phyloP scores from a whole-genome alignment of 1,140 invertebrate genomes.

The Heterodera carotae region DNA sequence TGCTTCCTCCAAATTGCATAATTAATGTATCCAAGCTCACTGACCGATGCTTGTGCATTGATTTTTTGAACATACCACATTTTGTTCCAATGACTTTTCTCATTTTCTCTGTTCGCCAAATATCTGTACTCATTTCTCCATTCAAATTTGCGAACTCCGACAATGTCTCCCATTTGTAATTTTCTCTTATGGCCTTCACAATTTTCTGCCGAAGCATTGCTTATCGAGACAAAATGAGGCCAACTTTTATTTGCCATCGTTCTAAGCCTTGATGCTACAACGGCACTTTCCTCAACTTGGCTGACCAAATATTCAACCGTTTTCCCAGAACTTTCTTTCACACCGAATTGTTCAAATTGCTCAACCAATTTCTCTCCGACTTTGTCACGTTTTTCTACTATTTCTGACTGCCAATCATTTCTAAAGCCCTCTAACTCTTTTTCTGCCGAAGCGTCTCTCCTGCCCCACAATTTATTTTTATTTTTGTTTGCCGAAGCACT shows the following conservation, averaged over 20 bases:
- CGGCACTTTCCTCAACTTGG: neutral
- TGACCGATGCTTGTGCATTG: neutral
- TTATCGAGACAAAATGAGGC: neutral
- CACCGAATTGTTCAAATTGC: neutral
- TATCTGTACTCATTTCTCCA: neutral
- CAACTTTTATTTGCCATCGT: neutral
- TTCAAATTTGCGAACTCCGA: neutral
- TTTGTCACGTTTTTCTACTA: neutral
- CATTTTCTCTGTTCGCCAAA: neutral
- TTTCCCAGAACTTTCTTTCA: neutral
- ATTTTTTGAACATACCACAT: neutral
- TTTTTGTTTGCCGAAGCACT: neutral
- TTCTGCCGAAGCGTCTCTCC: too few relatives aligned
- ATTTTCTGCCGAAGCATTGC: neutral
- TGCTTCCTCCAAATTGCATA: neutral
- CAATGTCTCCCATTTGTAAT: constrained; percentile 18
- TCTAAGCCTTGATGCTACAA: neutral
- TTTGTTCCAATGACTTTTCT: neutral
- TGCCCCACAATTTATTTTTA: too few relatives aligned
- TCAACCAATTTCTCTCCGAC: neutral
- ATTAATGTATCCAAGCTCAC: neutral
- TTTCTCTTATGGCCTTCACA: neutral
- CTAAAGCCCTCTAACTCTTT: too few relatives aligned
- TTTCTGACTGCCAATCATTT: neutral
- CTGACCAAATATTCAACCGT: constrained; percentile 1